phyloP scores from a whole-genome alignment of 2,888 invertebrate species.

The Leptothorax acervorum region DNA sequence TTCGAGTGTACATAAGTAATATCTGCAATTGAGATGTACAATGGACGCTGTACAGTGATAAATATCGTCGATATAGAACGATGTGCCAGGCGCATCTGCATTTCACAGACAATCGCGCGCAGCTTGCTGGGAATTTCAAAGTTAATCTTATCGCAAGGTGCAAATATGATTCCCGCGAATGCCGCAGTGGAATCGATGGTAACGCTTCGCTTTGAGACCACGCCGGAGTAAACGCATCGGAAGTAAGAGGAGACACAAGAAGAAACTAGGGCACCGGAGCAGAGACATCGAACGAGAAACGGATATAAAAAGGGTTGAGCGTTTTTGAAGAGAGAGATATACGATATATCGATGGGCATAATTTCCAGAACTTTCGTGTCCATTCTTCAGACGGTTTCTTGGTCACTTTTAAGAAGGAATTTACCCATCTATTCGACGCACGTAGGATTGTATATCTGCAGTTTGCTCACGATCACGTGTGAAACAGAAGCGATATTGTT shows the following conservation, averaged over 20 bases:
- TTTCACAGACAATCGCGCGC: not conserved
- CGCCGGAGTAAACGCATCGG: slow-evolving; percentile 11
- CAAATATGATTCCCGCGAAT: slow-evolving; percentile 18
- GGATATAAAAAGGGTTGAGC: slow-evolving; percentile 1
- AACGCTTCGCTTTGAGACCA: not conserved
- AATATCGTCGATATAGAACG: slow-evolving; percentile 19
- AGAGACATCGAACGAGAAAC: not conserved
- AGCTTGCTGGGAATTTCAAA: slow-evolving; percentile 12
- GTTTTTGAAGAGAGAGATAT: not conserved
- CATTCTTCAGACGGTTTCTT: not conserved
- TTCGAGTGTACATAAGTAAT: slow-evolving; percentile 19
- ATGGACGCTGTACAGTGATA: slow-evolving; percentile 3
- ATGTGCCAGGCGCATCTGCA: not conserved
- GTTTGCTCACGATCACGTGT: slow-evolving; percentile 5
- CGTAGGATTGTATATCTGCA: slow-evolving; percentile 10
- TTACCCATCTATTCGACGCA: not conserved
- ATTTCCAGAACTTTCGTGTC: not conserved
- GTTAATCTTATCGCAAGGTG: not conserved
- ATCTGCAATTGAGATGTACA: slow-evolving; percentile 6
- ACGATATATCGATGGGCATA: slow-evolving; percentile 14
- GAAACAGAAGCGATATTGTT: not conserved
- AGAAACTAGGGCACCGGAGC: slow-evolving; percentile 28
- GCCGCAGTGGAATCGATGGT: slow-evolving; percentile 54
- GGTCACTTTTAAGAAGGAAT: not conserved
- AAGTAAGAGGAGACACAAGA: slow-evolving; percentile 1